Base-by-base conservation (phyloP, 2,113 vertebrate genomes). In the Entomyzon cyanotis region DNA sequence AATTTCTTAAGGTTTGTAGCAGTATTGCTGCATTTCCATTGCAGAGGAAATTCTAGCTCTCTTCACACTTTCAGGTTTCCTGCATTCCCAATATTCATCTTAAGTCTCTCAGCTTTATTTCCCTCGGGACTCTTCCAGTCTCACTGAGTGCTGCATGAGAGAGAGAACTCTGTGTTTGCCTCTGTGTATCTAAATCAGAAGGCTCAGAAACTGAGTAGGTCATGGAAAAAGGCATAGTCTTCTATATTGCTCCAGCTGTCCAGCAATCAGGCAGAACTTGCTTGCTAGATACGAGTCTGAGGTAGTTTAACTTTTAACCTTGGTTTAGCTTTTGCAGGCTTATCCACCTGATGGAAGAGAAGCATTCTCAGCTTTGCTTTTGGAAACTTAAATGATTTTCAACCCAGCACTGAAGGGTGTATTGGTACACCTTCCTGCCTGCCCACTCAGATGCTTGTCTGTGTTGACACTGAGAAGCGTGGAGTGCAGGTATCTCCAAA, bases 131-230 rank as follows among this genome's bases (percentile, higher is more conserved):
- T 62, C n/a, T 62, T 47, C 27, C 42, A 39, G 18, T 39, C 13
- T 62, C 14, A 28, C 2, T 25, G 37, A 58, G n/a, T 33, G 27
- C 11, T 75, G 35, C 28, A 11, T 24, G 33, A 70, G 30, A 39
- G 10, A 55, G 5, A 52, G 33, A 39, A 41, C 6, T 24, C 2
- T 11, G 15, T 16, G 6, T 49, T 25, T 2, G 0, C 31, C 8
- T 25, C 13, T 31, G 8, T 25, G 8, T 35, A 16, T 63, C 44
- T 71, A 12, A 68, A 27, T 37, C 4, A 89, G 53, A 81, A 49
- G 15, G 42, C 31, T 49, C 44, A 64, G 55, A 31, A 69, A 65
- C 4, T 24, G 25, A 82, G 46, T 7, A 23, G 27, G 39, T 50
- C 18, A 35, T 42, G 17, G 35, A 30, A 65, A 35, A 83, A 47